Evolutionary conservation across 1,140 invertebrate species (phyloP).

Genomic region (Theocolax elegans): DNA sequence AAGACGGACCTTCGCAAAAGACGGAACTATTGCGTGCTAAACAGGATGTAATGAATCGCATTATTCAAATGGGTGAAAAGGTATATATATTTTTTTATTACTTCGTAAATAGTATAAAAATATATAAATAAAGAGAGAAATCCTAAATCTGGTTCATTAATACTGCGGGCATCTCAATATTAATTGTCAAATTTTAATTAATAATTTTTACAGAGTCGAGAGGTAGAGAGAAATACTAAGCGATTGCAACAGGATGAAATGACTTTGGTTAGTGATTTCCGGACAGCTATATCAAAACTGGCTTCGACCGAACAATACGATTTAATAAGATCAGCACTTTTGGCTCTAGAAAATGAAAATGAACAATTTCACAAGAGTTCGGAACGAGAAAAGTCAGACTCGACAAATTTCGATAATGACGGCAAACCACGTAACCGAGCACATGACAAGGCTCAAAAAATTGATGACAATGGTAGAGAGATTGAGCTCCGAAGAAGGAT

Average conservation of each 20-base stretch:
- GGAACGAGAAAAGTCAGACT: constrained; percentile 52
- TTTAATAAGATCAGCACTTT: constrained; percentile 61
- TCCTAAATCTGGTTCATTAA: too few relatives aligned
- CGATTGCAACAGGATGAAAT: constrained; percentile 58
- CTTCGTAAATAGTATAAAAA: neutral
- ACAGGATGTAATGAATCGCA: constrained; percentile 64
- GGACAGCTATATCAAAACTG: constrained; percentile 62
- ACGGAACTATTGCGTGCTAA: constrained; percentile 60
- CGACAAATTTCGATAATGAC: constrained; percentile 48
- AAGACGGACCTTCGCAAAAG: constrained; percentile 59
- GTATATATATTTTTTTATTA: constrained; percentile 45
- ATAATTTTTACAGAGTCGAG: constrained; percentile 50
- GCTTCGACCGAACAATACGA: constrained; percentile 61
- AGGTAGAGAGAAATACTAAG: constrained; percentile 59
- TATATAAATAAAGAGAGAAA: neutral
- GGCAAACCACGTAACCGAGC: constrained; percentile 20
- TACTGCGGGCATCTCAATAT: too few relatives aligned
- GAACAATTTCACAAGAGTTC: constrained; percentile 41
- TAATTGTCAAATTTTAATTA: too few relatives aligned
- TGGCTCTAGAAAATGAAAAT: constrained; percentile 66
- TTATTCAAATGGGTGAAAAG: constrained; percentile 66
- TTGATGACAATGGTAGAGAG: constrained; percentile 39
- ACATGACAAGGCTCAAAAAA: constrained; percentile 22
- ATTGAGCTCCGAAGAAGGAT: constrained; percentile 64
- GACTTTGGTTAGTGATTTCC: constrained; percentile 57